A percentile compares a stretch with the other conserved stretches of the same genome.
These are phyloP conservation scores for Lacerta viridis DNA, from an alignment of 2,797 vertebrate genomes.

Conservation along the genomic window DNA sequence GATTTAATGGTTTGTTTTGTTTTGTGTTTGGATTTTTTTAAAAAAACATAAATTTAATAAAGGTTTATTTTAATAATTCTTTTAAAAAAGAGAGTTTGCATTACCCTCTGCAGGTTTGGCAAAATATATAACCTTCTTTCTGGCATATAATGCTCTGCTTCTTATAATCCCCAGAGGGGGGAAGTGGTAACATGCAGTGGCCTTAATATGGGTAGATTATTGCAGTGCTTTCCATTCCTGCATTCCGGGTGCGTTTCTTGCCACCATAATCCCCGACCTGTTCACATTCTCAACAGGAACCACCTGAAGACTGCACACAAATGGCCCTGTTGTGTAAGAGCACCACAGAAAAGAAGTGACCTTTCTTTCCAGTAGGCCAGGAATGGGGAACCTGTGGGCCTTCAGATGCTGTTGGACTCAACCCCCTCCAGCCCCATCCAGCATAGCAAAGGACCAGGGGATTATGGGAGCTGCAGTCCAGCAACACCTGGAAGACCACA, in stretches of 20 bases:
- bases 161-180: not conserved
- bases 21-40: no score
- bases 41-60: no score
- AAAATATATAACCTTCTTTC: not conserved
- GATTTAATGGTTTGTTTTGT: no score
- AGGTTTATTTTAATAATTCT: no score
- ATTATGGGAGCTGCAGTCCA: not conserved
- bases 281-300: no score
- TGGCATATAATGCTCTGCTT: not conserved
- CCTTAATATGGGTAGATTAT: not conserved
- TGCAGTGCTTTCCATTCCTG: not conserved
- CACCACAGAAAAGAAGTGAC: not conserved
- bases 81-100: no score
- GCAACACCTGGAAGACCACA: not conserved
- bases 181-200: not conserved
- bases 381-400: not conserved
- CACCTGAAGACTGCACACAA: no score
- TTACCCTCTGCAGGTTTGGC: no score
- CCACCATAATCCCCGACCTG: not conserved
- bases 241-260: not conserved
- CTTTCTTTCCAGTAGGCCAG: not conserved
- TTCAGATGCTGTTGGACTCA: not conserved
- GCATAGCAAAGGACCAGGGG: not conserved
- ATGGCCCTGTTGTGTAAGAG: not conserved
- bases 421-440: not conserved